Evolutionary conservation across 2,113 vertebrate species (phyloP), one percentile per base, ranked within the genome.

Genomic region (Antennarius striatus): DNA sequence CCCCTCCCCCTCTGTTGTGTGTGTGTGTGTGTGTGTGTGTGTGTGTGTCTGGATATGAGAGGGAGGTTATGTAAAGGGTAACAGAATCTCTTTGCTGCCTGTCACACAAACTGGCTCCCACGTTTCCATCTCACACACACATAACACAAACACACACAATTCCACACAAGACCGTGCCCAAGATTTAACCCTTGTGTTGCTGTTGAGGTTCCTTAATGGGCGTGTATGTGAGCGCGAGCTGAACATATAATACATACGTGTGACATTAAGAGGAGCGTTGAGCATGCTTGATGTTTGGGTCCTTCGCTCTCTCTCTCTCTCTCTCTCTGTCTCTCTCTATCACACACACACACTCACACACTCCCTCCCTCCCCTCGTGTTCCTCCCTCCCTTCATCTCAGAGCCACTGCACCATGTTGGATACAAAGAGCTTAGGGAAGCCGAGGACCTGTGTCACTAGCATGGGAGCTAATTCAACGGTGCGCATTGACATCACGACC

Each of bases 1-100:
- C 84, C 83, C 86, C 90, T 87, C 90, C 91, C 89, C 84, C 88
- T 81, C 72, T 63, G 62, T 64, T 75, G 57, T 79, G 65, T 79
- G 49, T 64, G 49, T 71, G 30, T 69, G 9, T 58, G 66, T 68
- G 32, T 63, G 50, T n/a, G 50, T 60, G 56, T 75, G 58, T 80
- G 65, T 79, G 55, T 67, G 75, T 30, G 57, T 83, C 68, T 84
- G 82, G 74, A 67, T 77, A 77, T 80, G 57, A 56, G 71, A 69
- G 70, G 71, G 82, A 86, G 87, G 89, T 91, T 93, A 90, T 91
- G 88, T 93, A 90, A 92, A 91, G 81, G 88, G 91, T 85, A 92
- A 90, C 85, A 56, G 73, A 87, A 90, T 90, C 84, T 84, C 73
- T 65, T 72, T 5, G 49, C 86, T 80, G 78, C 71, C 68, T 70